Evolutionary conservation across 1,140 invertebrate species (phyloP).

Genomic region (Drosophila truncata): DNA sequence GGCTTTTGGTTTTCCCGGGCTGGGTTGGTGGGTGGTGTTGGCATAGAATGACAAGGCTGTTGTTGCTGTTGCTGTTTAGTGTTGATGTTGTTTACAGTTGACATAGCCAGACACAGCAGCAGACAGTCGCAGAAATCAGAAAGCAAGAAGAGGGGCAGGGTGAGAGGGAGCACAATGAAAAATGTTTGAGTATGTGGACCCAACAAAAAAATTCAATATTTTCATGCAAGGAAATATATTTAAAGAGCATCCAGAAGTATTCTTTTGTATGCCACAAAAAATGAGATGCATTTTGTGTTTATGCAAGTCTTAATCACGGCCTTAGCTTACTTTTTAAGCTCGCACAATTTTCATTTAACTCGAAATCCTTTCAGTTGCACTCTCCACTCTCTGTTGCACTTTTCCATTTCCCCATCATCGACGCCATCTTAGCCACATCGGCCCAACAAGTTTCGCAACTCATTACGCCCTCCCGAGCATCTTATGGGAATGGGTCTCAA

Average conservation of each 20-base stretch:
- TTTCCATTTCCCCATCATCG: slow-evolving; percentile 26
- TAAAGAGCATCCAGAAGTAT: background rate
- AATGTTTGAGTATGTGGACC: slow-evolving; percentile 16
- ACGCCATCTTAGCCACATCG: slow-evolving; percentile 21
- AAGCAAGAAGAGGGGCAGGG: background rate
- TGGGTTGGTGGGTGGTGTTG: slow-evolving; percentile 24
- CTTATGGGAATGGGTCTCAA: slow-evolving; percentile 63
- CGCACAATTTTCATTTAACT: background rate
- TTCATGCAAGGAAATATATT: slow-evolving; percentile 19
- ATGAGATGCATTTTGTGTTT: background rate
- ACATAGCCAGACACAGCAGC: slow-evolving; percentile 80
- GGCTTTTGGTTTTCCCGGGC: slow-evolving; percentile 21
- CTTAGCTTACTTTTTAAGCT: background rate
- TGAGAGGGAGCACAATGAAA: slow-evolving; percentile 9
- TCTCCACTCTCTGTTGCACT: slow-evolving; percentile 19
- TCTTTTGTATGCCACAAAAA: background rate
- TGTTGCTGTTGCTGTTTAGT: slow-evolving; percentile 41
- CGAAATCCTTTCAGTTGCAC: background rate
- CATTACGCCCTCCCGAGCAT: slow-evolving; percentile 41
- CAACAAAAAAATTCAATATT: slow-evolving; percentile 20
- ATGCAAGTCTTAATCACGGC: background rate
- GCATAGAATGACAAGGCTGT: slow-evolving; percentile 42
- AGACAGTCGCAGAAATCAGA: slow-evolving; percentile 56
- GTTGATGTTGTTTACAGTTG: slow-evolving; percentile 80
- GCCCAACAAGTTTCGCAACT: slow-evolving; percentile 48